phyloP scores from a whole-genome alignment of 2,888 invertebrate species.

The Epinotia demarniana region DNA sequence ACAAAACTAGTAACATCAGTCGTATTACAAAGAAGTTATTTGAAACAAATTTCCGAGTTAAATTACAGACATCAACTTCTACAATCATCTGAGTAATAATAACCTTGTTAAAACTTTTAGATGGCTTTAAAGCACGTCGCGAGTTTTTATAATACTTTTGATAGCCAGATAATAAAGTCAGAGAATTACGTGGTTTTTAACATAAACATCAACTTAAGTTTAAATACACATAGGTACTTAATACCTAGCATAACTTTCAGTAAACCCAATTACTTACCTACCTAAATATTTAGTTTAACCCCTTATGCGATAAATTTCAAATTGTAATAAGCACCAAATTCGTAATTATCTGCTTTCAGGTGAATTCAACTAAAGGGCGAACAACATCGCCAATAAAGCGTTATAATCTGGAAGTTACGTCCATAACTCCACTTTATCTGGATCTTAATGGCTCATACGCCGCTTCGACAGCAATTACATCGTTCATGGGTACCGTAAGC shows the following conservation, averaged over 20 bases:
- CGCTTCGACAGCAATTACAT: slow-evolving; percentile 44
- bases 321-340: slow-evolving; percentile 32
- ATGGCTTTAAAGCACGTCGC: slow-evolving; percentile 30
- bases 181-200: background rate
- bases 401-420: slow-evolving; percentile 42
- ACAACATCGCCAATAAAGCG: slow-evolving; percentile 39
- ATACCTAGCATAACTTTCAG: slow-evolving; percentile 2
- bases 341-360: slow-evolving; percentile 30
- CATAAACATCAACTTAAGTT: background rate
- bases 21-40: slow-evolving; percentile 11
- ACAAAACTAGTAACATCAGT: slow-evolving; percentile 19
- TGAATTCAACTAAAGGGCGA: slow-evolving; percentile 31
- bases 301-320: slow-evolving; percentile 18
- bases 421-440: slow-evolving; percentile 43
- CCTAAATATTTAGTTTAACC: background rate
- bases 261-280: background rate
- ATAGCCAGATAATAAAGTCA: background rate
- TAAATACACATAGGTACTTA: background rate
- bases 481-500: slow-evolving; percentile 42
- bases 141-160: slow-evolving; percentile 30
- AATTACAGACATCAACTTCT: slow-evolving; percentile 33
- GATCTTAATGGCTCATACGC: slow-evolving; percentile 43
- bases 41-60: slow-evolving; percentile 32
- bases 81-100: slow-evolving; percentile 37
- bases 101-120: slow-evolving; percentile 41